Conservation (phyloP, 2,888 invertebrate species). For the Dryococelus australis region DNA sequence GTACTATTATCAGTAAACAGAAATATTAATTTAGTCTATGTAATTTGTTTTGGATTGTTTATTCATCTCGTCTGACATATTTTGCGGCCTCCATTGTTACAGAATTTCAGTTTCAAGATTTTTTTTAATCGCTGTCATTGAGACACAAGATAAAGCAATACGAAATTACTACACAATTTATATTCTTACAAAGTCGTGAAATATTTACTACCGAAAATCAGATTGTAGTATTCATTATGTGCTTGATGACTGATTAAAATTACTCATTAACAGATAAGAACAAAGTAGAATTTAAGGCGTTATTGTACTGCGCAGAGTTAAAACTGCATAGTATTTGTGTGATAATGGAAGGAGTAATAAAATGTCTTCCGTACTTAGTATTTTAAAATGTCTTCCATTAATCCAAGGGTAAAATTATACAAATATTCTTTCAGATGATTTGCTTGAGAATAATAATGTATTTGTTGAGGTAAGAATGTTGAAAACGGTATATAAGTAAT, state of each 20-base stretch:
- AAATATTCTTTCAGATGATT: neutral
- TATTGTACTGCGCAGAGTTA: neutral
- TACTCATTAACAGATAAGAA: neutral
- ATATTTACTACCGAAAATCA: neutral
- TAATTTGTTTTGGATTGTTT: neutral
- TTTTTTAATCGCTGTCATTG: neutral
- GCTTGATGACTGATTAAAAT: constrained; percentile 1
- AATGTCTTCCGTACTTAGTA: neutral
- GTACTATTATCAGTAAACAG: too few species aligned
- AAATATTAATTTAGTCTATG: too few species aligned
- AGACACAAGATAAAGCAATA: neutral
- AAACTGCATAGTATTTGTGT: neutral
- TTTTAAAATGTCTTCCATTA: neutral
- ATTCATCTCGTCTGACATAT: neutral
- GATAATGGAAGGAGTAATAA: neutral
- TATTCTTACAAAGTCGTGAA: neutral
- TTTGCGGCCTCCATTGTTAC: neutral
- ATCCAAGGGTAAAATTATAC: neutral
- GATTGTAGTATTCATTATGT: neutral
- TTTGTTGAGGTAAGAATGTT: neutral
- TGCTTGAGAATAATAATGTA: neutral
- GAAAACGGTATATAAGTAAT: neutral
- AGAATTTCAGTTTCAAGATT: neutral
- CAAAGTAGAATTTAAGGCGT: neutral
- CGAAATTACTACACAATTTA: neutral